Percentiles rank a stretch among this genome's conserved stretches.
Evolutionary conservation across 2,113 vertebrate genomes (phyloP).

Genomic region (Oreotragus oreotragus): DNA sequence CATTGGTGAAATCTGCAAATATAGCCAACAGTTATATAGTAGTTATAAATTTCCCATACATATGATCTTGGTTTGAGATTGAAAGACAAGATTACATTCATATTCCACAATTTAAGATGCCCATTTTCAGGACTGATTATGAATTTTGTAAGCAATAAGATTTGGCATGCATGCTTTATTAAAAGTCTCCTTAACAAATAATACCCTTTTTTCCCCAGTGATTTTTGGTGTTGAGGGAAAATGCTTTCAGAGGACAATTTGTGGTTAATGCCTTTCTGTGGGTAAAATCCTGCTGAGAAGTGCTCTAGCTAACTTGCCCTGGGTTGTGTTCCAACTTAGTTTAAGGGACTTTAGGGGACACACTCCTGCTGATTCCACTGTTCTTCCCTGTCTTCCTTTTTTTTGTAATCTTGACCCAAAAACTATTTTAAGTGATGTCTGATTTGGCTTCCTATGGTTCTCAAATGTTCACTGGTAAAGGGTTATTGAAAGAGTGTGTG

Average conservation of each 20-base stretch:
- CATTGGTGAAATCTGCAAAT: background rate
- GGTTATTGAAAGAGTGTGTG: slow-evolving; percentile 72
- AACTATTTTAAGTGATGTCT: slow-evolving; percentile 78
- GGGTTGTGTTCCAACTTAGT: slow-evolving; percentile 70
- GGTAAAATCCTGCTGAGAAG: slow-evolving; percentile 58
- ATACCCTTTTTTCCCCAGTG: background rate
- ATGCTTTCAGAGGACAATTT: slow-evolving; percentile 56
- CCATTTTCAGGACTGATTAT: background rate
- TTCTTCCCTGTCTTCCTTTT: slow-evolving; percentile 71
- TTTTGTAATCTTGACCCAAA: slow-evolving; percentile 78
- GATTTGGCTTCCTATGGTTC: slow-evolving; percentile 72
- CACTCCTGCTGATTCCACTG: slow-evolving; percentile 70
- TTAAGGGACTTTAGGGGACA: slow-evolving; percentile 72
- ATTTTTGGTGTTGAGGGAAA: slow-evolving; percentile 24
- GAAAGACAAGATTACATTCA: background rate
- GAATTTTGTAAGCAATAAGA: background rate
- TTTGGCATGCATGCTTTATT: background rate
- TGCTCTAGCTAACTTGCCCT: slow-evolving; percentile 60
- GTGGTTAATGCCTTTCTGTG: slow-evolving; percentile 10
- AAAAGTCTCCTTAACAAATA: background rate
- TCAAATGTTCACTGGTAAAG: slow-evolving; percentile 76
- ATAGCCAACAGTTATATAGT: background rate
- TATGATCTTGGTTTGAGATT: background rate
- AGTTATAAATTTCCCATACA: background rate
- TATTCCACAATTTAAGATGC: background rate